Evolutionary conservation across 2,797 vertebrate genomes (phyloP).

Genomic region (Sebastolobus altivelis): DNA sequence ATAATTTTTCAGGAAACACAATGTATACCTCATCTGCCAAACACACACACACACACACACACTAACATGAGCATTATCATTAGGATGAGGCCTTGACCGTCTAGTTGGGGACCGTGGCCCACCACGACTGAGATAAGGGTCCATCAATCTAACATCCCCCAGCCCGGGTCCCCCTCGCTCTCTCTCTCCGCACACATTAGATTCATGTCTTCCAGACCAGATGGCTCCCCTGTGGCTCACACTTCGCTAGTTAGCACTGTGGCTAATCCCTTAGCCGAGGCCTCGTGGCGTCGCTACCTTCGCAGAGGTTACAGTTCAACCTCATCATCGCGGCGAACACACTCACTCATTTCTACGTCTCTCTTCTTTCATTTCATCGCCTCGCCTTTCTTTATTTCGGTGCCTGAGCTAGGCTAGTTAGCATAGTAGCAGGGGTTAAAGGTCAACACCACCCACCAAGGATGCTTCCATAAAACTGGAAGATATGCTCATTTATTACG

Average conservation of each 20-base stretch:
- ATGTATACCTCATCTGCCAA: neutral
- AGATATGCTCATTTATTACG: neutral
- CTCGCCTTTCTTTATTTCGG: neutral
- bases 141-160: slow-evolving; percentile 31
- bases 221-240: slow-evolving; percentile 50
- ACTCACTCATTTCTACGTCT: slow-evolving; percentile 15
- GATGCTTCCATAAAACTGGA: neutral
- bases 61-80: slow-evolving; percentile 12
- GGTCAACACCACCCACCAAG: slow-evolving; percentile 8
- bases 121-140: slow-evolving; percentile 14
- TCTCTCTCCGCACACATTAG: slow-evolving; percentile 6
- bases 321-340: slow-evolving; percentile 6
- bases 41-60: slow-evolving; percentile 5
- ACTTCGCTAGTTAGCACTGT: slow-evolving; percentile 37
- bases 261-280: slow-evolving; percentile 52
- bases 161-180: neutral
- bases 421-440: neutral
- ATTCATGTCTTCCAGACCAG: slow-evolving; percentile 32
- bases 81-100: slow-evolving; percentile 36
- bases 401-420: neutral
- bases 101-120: neutral
- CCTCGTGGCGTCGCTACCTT: neutral
- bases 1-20: slow-evolving; percentile 22
- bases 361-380: neutral
- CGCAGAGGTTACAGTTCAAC: slow-evolving; percentile 40